Evolutionary conservation across 2,113 vertebrate species (phyloP), one percentile per base, ranked within the genome.

Genomic region (Mandrillus leucophaeus): DNA sequence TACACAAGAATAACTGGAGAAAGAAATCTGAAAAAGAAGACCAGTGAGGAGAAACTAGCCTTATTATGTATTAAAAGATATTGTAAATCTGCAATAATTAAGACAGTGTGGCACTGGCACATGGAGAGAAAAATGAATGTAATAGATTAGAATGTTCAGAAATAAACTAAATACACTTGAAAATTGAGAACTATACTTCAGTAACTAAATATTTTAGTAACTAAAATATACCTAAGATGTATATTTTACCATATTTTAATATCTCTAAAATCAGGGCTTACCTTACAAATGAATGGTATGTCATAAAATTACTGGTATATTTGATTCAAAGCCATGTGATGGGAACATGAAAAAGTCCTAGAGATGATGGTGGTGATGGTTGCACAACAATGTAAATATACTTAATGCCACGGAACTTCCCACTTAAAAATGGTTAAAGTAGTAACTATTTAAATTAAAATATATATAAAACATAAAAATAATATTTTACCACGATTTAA

Each of bases 161-260:
- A 97, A 97, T 11, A 90, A 3, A 93, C 11, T 64, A 78, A 89
- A 73, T 75, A 70, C 20, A 78, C n/a, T 48, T 81, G 66, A 82
- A n/a, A 88, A 61, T 70, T 82, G 16, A 75, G 45, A 82, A 83
- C 2, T 6, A 2, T 23, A 88, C 78, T 93, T 78, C 48, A 59
- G 59, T 59, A 87, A 73, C 66, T 81, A 64, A 64, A 30, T 64
- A 64, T 64, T 64, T 64, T 6, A 64, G 61, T 13, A 30, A 64
- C 12, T 64, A 64, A 64, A 64, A 64, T 64, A 30, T 14, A 64
- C 61, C 52, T 96, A 79, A 97, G 27, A 88, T n/a, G 30, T 52
- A 68, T 23, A 68, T 27, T 93, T 85, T 78, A 27, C 32, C 45
- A 88, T 17, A 55, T 50, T 52, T 95, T 88, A 57, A 68, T 7